Evolutionary conservation across 2,797 vertebrate species (phyloP).

Genomic region (Brotula barbata): DNA sequence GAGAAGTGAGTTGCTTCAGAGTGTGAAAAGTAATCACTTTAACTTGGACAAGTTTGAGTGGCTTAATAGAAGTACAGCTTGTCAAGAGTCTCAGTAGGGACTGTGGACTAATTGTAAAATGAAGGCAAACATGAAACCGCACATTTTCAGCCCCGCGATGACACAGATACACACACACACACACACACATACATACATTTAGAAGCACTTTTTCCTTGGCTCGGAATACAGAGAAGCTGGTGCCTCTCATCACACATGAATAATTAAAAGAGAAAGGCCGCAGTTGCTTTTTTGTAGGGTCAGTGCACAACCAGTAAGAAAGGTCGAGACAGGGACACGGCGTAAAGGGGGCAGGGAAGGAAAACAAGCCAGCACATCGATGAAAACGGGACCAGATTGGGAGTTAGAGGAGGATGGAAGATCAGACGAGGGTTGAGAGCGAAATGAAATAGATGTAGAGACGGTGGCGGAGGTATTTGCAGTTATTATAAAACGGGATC

Average conservation of each 20-base stretch:
- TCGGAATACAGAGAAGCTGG: slow-evolving; percentile 47
- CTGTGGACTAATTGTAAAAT: slow-evolving; percentile 9
- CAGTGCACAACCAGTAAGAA: slow-evolving; percentile 71
- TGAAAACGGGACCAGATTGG: slow-evolving; percentile 48
- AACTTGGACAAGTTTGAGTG: slow-evolving; percentile 50
- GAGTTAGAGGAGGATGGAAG: slow-evolving; percentile 4
- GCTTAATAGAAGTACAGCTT: slow-evolving; percentile 28
- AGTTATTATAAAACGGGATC: slow-evolving; percentile 39
- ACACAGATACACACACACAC: not conserved
- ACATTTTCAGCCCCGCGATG: not conserved
- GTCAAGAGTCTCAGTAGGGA: slow-evolving; percentile 2
- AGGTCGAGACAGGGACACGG: slow-evolving; percentile 60
- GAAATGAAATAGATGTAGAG: slow-evolving; percentile 41
- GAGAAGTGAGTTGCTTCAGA: slow-evolving; percentile 43
- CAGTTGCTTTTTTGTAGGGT: slow-evolving; percentile 72
- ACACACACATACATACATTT: slow-evolving; percentile 1
- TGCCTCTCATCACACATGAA: slow-evolving; percentile 72
- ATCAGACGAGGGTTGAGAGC: slow-evolving; percentile 19
- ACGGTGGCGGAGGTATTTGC: slow-evolving; percentile 23
- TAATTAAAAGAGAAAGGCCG: slow-evolving; percentile 74
- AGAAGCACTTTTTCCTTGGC: slow-evolving; percentile 52
- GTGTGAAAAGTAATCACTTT: slow-evolving; percentile 58
- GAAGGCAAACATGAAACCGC: not conserved
- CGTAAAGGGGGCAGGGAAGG: slow-evolving; percentile 50
- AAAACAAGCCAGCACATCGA: slow-evolving; percentile 56